Conservation (phyloP, 2,797 vertebrate species). For the Malacoraja senta region DNA sequence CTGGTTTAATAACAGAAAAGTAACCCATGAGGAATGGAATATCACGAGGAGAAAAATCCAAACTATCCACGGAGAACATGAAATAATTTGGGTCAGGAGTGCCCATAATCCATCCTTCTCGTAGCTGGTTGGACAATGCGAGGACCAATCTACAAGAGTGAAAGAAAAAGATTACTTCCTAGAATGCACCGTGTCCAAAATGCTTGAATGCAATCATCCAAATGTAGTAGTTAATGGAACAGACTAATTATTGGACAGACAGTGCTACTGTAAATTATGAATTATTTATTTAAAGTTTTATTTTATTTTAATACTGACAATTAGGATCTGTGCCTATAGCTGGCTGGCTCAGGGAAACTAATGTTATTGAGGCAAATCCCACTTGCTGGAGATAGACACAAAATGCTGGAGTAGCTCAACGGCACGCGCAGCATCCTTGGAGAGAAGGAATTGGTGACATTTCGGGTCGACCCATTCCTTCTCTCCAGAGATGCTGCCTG, state of each 20-base stretch:
- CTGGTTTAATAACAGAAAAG: constrained; percentile 64
- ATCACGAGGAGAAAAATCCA: constrained; percentile 66
- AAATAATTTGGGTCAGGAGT: constrained; percentile 55
- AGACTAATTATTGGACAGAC: not conserved
- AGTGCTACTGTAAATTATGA: not conserved
- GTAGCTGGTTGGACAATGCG: constrained; percentile 64
- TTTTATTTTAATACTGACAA: no score
- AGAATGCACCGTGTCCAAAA: not conserved
- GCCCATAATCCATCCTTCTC: constrained; percentile 67
- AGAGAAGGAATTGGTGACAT: no score
- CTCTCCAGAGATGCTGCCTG: no score
- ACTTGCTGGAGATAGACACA: no score
- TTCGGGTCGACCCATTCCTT: no score
- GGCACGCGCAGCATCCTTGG: no score
- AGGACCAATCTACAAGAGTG: constrained; percentile 70
- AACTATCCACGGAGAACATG: constrained; percentile 82
- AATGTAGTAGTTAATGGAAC: not conserved
- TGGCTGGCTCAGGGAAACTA: not conserved
- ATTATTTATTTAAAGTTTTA: not conserved
- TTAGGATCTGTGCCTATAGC: not conserved
- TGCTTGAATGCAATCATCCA: not conserved
- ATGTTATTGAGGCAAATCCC: not conserved
- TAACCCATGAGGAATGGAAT: constrained; percentile 74
- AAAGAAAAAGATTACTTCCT: not conserved
- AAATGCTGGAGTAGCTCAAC: no score